Evolutionary conservation across 2,888 invertebrate genomes (phyloP).

Genomic region (Pemphredon lugubris): DNA sequence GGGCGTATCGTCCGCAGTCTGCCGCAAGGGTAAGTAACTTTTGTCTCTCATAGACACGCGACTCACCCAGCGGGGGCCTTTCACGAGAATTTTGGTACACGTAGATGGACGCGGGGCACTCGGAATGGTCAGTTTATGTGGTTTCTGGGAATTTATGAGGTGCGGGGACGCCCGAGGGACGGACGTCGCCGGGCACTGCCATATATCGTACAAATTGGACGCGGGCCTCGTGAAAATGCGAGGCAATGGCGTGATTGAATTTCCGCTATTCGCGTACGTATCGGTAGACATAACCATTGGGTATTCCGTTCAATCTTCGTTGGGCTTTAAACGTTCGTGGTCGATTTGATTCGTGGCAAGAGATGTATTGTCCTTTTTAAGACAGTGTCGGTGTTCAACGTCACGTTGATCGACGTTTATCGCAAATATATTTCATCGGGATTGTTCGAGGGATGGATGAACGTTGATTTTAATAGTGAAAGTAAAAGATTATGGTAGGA

Average conservation of each 20-base stretch:
- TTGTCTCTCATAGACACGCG: slow-evolving; percentile 50
- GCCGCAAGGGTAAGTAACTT: slow-evolving; percentile 58
- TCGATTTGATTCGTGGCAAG: slow-evolving; percentile 20
- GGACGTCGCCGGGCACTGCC: slow-evolving; percentile 17
- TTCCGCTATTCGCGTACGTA: slow-evolving; percentile 47
- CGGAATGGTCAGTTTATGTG: slow-evolving; percentile 70
- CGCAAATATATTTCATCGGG: too few species aligned
- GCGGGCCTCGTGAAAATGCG: slow-evolving; percentile 65
- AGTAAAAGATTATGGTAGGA: too few species aligned
- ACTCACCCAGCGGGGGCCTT: slow-evolving; percentile 43
- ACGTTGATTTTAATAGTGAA: too few species aligned
- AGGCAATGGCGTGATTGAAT: slow-evolving; percentile 67
- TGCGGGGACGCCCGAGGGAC: slow-evolving; percentile 35
- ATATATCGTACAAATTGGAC: slow-evolving; percentile 72
- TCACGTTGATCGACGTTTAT: too few species aligned
- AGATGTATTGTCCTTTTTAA: too few species aligned
- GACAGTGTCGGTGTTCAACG: too few species aligned
- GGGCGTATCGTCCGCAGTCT: slow-evolving; percentile 62
- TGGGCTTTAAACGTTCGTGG: slow-evolving; percentile 8
- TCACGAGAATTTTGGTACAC: slow-evolving; percentile 39
- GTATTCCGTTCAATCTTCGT: slow-evolving; percentile 26
- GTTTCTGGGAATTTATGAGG: slow-evolving; percentile 68
- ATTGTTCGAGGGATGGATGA: too few species aligned
- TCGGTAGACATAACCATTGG: too few species aligned
- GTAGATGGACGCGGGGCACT: slow-evolving; percentile 48